Conservation (phyloP, 2,888 invertebrate genomes). For the Aleiodes testaceus region DNA sequence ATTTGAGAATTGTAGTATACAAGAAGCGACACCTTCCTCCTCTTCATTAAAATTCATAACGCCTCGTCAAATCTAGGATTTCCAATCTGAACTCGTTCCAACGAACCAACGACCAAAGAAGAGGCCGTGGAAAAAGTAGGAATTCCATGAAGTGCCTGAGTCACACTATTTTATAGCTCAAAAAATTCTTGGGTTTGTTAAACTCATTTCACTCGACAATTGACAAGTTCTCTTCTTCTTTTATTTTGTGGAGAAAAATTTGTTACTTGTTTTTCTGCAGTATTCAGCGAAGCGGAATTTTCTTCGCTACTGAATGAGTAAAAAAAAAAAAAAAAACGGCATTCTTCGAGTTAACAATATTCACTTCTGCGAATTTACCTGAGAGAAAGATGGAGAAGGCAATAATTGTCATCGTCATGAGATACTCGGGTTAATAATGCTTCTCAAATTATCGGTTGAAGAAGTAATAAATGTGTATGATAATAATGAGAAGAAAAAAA, state of each 20-base stretch:
- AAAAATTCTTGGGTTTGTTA: slow-evolving; percentile 1
- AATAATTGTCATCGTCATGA: too few relatives aligned
- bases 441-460: too few relatives aligned
- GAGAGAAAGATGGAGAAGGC: too few relatives aligned
- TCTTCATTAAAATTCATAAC: slow-evolving; percentile 15
- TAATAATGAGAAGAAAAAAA: background rate
- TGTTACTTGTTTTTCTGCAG: background rate
- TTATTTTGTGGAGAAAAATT: background rate
- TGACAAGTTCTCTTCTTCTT: background rate
- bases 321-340: too few relatives aligned
- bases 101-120: background rate
- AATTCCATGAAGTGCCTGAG: slow-evolving; percentile 16
- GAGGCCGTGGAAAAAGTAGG: background rate
- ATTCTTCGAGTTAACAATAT: too few relatives aligned
- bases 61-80: slow-evolving; percentile 15
- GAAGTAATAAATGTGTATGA: too few relatives aligned
- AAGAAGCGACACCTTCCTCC: background rate
- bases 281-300: too few relatives aligned
- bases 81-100: slow-evolving; percentile 19
- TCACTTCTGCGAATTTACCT: too few relatives aligned
- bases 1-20: background rate
- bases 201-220: background rate
- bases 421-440: too few relatives aligned
- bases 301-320: too few relatives aligned
- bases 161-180: slow-evolving; percentile 12